A percentile compares a stretch with the other conserved stretches of the same genome.
Conservation (phyloP, 2,888 invertebrate species). For the Diarsia dahlii region DNA sequence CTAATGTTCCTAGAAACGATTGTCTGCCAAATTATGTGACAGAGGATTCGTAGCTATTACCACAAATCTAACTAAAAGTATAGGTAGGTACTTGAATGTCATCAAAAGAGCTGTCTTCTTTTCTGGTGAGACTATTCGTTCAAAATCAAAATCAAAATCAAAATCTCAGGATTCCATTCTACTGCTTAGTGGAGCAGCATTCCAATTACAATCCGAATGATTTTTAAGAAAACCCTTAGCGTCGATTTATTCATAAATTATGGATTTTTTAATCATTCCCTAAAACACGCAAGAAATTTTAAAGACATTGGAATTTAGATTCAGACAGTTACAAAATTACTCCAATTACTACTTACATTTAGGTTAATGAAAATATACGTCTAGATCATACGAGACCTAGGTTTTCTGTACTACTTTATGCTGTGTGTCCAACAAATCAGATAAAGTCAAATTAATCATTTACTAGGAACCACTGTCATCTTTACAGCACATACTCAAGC, state of each 20-base stretch:
- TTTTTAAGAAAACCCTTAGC: not conserved
- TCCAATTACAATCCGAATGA: not conserved
- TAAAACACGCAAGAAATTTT: not conserved
- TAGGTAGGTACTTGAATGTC: not conserved
- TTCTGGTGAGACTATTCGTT: not conserved
- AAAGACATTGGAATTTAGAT: not conserved
- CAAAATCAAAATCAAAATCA: too few species aligned
- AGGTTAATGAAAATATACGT: not conserved
- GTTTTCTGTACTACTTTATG: not conserved
- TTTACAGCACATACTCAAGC: not conserved
- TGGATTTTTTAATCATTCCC: not conserved
- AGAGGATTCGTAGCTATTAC: not conserved
- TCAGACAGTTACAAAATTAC: not conserved
- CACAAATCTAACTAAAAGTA: constrained; percentile 21
- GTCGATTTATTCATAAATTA: not conserved
- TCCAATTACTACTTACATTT: not conserved
- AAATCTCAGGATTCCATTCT: too few species aligned
- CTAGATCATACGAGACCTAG: not conserved
- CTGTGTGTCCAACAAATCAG: not conserved
- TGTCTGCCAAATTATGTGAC: constrained; percentile 48
- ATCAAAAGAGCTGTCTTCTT: not conserved
- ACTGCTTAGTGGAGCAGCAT: not conserved
- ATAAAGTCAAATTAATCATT: not conserved
- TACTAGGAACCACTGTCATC: not conserved
- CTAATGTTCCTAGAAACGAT: constrained; percentile 49